These are phyloP conservation scores for Protosalanx chinensis DNA, from an alignment of 2,797 vertebrate genomes.

Conservation along the genomic window DNA sequence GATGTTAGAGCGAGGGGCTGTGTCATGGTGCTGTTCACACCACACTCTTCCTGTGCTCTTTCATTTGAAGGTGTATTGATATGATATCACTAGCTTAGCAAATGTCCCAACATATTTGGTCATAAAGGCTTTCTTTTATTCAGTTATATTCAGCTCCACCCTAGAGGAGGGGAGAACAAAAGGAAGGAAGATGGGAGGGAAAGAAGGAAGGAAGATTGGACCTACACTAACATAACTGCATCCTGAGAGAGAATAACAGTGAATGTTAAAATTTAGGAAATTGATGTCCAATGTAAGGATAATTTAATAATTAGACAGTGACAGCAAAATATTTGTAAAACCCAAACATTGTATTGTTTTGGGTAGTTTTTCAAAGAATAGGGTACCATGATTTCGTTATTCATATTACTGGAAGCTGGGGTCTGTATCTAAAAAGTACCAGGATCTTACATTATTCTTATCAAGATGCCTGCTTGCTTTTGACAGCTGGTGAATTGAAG, in stretches of 20 bases:
- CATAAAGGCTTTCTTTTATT: neutral
- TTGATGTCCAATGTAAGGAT: neutral
- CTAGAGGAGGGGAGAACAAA: neutral
- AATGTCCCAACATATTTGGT: too few relatives aligned
- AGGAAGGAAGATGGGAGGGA: neutral
- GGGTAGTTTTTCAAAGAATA: neutral
- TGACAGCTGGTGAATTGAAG: constrained; percentile 21
- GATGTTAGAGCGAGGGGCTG: constrained; percentile 30
- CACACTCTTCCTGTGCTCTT: neutral
- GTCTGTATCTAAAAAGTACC: too few relatives aligned
- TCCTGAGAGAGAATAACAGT: neutral
- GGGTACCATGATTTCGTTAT: too few relatives aligned
- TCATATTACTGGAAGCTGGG: too few relatives aligned
- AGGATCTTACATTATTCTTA: too few relatives aligned
- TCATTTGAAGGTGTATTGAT: too few relatives aligned
- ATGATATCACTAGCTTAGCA: too few relatives aligned
- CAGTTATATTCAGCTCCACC: neutral
- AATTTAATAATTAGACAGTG: neutral
- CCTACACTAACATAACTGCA: too few relatives aligned
- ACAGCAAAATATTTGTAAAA: too few relatives aligned
- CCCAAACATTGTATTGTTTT: neutral
- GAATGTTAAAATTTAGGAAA: neutral
- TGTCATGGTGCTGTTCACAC: neutral
- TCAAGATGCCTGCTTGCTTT: constrained; percentile 9
- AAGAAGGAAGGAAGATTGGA: neutral